Base-by-base conservation (phyloP, 2,888 invertebrate species). In the Lasius fuliginosus region DNA sequence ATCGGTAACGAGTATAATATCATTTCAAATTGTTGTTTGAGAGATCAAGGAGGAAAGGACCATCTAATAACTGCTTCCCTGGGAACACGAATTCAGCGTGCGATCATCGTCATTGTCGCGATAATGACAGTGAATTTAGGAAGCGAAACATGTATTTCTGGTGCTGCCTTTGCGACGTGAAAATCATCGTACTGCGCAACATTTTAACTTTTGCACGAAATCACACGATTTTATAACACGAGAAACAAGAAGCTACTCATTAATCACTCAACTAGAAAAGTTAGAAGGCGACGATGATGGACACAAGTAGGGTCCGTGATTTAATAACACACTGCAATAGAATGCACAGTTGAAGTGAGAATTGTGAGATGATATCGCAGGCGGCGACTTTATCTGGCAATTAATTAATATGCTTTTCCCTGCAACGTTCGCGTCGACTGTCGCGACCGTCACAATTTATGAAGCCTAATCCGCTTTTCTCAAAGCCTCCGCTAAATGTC, bases 21-120 rank as follows among this genome's bases (percentile, higher is more conserved):
- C n/a, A 60, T 62, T 62, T 15, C 15, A n/a, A 71, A 71, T 56
- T 56, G 69, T 40, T 27, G 58, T 60, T 42, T 40, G 42, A 1
- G 9, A 46, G 30, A 42, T 58, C n/a, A n/a, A 33, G 40, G 40
- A 33, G 33, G 33, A 81, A 83, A 76, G 62, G 49, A 8, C 53
- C 60, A 69, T 81, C 71, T 69, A 60, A 40, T 58, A 86, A 58
- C 58, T 53, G 62, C 60, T 46, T 67, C 67, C 74, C 69, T 88
- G 88, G 77, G 84, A 88, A 88, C 77, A 30, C 42, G 75, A 85
- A 88, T 87, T 89, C 87, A 84, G 69, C 81, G 60, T 86, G 75
- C 64, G 77, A 81, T 76, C 65, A 74, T 67, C 85, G 82, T 82
- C 76, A 81, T 62, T 79, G 64, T 12, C 12, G 53, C 33, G 75